Evolutionary conservation across 2,113 vertebrate genomes (phyloP), one percentile per base, ranked within the genome.

Genomic region (Poeciliopsis prolifica): DNA sequence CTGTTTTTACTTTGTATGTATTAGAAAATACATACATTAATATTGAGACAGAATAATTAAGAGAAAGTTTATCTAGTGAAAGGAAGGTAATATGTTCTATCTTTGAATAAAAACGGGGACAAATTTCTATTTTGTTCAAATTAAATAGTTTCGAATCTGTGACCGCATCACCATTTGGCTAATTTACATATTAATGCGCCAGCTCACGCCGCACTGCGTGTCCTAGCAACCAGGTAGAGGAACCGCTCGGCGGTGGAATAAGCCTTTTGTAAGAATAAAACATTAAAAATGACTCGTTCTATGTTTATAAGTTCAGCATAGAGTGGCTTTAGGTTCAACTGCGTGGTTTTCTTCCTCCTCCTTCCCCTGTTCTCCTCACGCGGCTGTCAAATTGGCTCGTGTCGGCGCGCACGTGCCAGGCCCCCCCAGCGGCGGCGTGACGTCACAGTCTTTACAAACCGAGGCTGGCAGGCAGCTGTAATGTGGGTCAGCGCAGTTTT

Each of bases 101-200:
- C 5, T 10, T 9, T 24, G 8, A 58, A 24, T 24, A 58, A 58
- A 58, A 58, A 58, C 22, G 2, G 17, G 10, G 22, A 58, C 19
- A 22, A 54, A 37, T 37, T 54, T 22, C 5, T 54, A 22, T 54
- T 54, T 54, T 54, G 17, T 8, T 54, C 10, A 42, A 58, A n/a
- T n/a, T 3, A 9, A 58, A 24, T 24, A 51, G 4, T 19, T 33
- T 64, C 44, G 14, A 42, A 40, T 22, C 62, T 51, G 58, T 15
- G 61, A 70, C 83, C 64, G 61, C 29, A 7, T 88, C 75, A 74
- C 72, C 19, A 73, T 15, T 68, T 76, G 71, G 40, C 73, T 75
- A 33, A 79, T 85, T 85, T 85, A 78, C 75, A 86, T 85, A 88
- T 89, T 78, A 78, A 87, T 88, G 42, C 80, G 71, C 85, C 28